Evolutionary conservation across 2,113 vertebrate species (phyloP).

Genomic region (Brachyistius frenatus): DNA sequence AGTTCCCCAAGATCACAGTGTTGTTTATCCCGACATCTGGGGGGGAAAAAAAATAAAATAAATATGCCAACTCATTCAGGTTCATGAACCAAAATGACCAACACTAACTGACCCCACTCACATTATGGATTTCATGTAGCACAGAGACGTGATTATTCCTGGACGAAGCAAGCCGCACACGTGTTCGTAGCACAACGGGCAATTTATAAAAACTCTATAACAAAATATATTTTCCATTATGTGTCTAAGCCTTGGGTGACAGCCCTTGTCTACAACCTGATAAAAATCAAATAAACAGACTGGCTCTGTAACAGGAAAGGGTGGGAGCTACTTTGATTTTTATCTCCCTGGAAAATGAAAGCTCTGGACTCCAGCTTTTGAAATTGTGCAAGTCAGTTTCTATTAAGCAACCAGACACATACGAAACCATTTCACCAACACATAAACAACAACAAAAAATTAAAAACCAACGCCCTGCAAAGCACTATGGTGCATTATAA

Average conservation of each 20-base stretch:
- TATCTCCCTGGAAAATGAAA: conserved; percentile 45
- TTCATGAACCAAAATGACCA: background rate
- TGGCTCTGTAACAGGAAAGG: conserved; percentile 57
- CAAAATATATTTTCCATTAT: background rate
- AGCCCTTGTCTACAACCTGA: background rate
- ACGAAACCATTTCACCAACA: background rate
- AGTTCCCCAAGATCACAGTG: background rate
- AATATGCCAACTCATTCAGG: background rate
- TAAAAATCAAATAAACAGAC: conserved; percentile 21
- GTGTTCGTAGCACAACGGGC: background rate
- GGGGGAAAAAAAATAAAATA: background rate
- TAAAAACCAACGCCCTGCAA: conserved; percentile 8
- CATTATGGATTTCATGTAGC: background rate
- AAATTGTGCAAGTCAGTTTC: background rate
- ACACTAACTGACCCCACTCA: background rate
- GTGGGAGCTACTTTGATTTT: conserved; percentile 55
- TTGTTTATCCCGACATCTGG: background rate
- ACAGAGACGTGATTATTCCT: background rate
- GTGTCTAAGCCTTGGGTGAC: background rate
- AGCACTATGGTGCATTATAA: background rate
- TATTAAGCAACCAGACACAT: background rate
- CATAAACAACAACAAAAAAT: background rate
- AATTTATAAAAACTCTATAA: background rate
- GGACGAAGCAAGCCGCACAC: background rate
- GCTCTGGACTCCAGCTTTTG: conserved; percentile 15